Base-by-base conservation (phyloP, 2,113 vertebrate species). In the Thryonomys swinderianus region DNA sequence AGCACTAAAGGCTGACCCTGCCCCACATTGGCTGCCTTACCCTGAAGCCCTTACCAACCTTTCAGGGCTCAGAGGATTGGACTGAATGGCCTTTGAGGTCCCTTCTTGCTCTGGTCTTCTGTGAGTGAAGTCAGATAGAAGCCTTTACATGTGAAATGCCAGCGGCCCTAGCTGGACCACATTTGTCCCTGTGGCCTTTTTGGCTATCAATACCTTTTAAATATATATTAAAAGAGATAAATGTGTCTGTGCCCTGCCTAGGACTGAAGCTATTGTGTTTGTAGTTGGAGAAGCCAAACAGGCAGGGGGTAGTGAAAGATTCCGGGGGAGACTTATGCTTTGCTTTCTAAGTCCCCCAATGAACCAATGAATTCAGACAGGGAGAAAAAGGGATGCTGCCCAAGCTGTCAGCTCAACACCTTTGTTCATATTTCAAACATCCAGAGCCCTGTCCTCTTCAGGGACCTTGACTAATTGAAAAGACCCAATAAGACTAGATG, bases 181-280 rank as follows among this genome's bases (percentile, higher is more conserved):
- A 42, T 62, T 55, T 34, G 25, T 85, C 76, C 71, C 86, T 92
- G 83, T 40, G 42, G 87, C 87, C 93, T 93, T 96, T 97, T 61
- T 78, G 78, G 67, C 85, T 78, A 94, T 96, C 95, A 20, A 94
- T 97, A 96, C 90, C 81, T 96, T 96, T 96, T 85, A 97, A 97
- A 96, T 92, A 96, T 96, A 62, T 85, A 97, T 95, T 91, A 90
- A 91, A 95, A 93, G 88, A 90, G 57, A 81, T 76, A 91, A 90
- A 85, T 80, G 64, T 42, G 51, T 27, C 83, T 84, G 45, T 62
- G 34, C 25, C n/a, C 74, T 80, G 37, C 37, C 74, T 30, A 80
- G 69, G 81, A 84, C 0, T 7, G 37, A 11, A 34, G 45, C 74
- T 78, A 78, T 78, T 78, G 64, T 67, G 85, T 85, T 34, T 94